Evolutionary conservation across 2,113 vertebrate species (phyloP), one percentile per base, ranked within the genome.

Genomic region (Ailurus styani): DNA sequence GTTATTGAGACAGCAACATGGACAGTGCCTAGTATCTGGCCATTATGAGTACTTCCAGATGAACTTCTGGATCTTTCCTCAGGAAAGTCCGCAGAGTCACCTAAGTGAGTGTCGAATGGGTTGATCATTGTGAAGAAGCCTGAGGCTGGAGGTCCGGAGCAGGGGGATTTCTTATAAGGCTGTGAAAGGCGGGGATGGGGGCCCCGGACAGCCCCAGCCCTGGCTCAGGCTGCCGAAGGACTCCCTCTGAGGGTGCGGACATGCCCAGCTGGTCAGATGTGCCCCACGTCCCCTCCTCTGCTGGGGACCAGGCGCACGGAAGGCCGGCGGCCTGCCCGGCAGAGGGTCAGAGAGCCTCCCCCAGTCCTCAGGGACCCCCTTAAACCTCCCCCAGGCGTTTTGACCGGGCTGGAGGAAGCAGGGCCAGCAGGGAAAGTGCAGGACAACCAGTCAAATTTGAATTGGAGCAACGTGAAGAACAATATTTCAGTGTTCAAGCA

Each of bases 121-220:
- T 18, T 5, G 0, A 2, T 6, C 0, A 8, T 14, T 5, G 40
- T 0, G 23, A 62, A 3, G 40, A 52, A 47, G 31, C 10, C 37
- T 27, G 7, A 40, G 29, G 20, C 0, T 27, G 12, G 64, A 42
- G n/a, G 52, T 45, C 37, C 3, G 11, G 11, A 72, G 27, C 14
- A 34, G 34, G 68, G 10, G 37, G 31, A 7, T 17, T 47, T 37
- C 3, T 5, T 15, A 68, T 68, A 68, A 31, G 12, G 37, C 23
- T 47, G 12, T 54, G 12, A 13, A 31, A 7, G 34, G 25, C 3
- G 2, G 20, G 29, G 60, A 17, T 8, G 5, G 11, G 75, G 42
- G 20, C 2, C 37, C 52, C 31, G 25, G 29, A 3, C 15, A 12
- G 84, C 31, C 54, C 42, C 21, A 8, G 42, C 87, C 13, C 15